phyloP scores from a whole-genome alignment of 2,797 vertebrate species.

The Adelosebastes latens region DNA sequence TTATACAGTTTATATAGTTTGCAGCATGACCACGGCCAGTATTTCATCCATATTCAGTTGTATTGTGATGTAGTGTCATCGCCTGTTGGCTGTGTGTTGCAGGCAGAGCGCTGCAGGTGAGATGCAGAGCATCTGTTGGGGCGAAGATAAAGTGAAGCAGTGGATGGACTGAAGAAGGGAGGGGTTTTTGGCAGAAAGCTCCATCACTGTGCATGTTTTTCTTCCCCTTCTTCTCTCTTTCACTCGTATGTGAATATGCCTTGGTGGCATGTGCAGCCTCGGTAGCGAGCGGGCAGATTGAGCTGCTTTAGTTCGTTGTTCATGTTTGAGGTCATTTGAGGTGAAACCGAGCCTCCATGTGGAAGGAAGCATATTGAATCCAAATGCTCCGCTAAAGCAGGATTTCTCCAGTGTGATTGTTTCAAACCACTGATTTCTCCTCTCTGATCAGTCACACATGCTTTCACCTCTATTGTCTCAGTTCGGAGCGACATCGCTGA shows the following conservation, averaged over 20 bases:
- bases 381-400: neutral
- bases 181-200: neutral
- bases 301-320: neutral
- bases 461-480: constrained; percentile 31
- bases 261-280: neutral
- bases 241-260: neutral
- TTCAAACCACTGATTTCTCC: constrained; percentile 27
- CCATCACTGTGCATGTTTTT: neutral
- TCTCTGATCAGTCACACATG: constrained; percentile 47
- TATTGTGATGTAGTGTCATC: neutral
- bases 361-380: neutral
- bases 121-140: neutral
- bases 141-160: neutral
- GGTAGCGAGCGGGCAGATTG: neutral
- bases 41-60: neutral
- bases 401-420: constrained; percentile 32
- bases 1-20: neutral
- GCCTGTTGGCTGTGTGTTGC: neutral
- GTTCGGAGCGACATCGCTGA: neutral
- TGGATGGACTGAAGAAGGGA: neutral
- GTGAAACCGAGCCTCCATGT: constrained; percentile 17
- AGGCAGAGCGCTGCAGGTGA: constrained; percentile 24
- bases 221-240: neutral
- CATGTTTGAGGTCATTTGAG: constrained; percentile 21
- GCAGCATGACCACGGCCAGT: no score